phyloP scores from a whole-genome alignment of 2,888 invertebrate species.

The Ophion slaviceki region DNA sequence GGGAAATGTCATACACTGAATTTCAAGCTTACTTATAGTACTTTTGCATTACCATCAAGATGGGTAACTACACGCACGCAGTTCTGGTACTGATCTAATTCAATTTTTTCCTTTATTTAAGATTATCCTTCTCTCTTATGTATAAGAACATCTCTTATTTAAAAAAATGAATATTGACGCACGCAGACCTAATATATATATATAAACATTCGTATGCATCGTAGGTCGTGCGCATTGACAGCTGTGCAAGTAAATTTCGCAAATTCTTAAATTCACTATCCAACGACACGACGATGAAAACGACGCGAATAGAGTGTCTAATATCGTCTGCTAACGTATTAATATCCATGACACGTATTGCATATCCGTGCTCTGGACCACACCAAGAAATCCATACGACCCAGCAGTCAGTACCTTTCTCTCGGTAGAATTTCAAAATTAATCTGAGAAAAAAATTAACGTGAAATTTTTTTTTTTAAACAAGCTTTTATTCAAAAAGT shows the following conservation, averaged over 20 bases:
- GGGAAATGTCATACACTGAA: no score
- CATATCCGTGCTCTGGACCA: constrained; percentile 27
- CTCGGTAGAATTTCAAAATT: background rate
- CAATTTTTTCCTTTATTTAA: no score
- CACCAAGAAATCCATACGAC: constrained; percentile 18
- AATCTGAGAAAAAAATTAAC: background rate
- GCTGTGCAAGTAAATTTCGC: constrained; percentile 4
- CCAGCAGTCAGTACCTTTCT: background rate
- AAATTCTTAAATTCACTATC: background rate
- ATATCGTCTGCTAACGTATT: constrained; percentile 54
- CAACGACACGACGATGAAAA: constrained; percentile 32
- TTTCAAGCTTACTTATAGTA: no score
- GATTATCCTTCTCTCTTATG: no score
- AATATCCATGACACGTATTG: constrained; percentile 59
- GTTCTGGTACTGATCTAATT: no score
- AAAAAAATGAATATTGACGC: background rate
- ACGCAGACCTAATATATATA: no score
- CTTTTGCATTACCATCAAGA: no score
- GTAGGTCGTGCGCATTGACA: background rate
- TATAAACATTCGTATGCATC: no score
- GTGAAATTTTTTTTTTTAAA: no score
- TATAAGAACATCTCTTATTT: background rate
- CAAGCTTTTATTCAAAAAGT: no score
- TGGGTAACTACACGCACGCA: no score
- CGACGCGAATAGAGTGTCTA: constrained; percentile 60